Percentiles rank a stretch among this genome's conserved stretches.
Evolutionary conservation across 2,113 vertebrate species (phyloP).

Genomic region (Clarias magur): DNA sequence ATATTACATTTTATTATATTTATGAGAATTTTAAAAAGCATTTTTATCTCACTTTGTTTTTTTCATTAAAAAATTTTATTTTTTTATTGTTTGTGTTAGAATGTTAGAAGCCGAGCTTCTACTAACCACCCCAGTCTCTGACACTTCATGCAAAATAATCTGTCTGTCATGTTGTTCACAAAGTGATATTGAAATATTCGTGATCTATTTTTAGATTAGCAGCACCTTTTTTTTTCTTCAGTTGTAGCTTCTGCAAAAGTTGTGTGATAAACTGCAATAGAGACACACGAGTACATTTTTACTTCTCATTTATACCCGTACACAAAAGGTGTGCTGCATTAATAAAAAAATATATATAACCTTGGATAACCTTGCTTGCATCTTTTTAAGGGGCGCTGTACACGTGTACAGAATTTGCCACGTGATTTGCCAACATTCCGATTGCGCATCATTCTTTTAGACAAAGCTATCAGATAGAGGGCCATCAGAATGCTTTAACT

Average conservation of each 20-base stretch:
- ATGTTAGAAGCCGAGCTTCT: neutral
- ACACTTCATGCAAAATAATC: neutral
- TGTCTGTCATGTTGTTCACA: neutral
- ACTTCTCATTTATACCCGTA: neutral
- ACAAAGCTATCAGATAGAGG: no score
- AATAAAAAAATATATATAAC: no score
- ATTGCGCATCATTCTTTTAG: no score
- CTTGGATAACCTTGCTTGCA: no score
- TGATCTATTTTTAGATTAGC: neutral
- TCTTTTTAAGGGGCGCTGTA: no score
- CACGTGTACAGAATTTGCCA: no score
- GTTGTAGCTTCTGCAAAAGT: neutral
- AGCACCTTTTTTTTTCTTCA: neutral
- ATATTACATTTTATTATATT: neutral
- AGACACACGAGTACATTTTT: neutral
- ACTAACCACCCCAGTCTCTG: neutral
- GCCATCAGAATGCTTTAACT: no score
- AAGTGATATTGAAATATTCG: neutral
- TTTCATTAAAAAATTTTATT: neutral
- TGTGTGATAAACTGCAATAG: neutral
- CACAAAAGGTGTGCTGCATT: no score
- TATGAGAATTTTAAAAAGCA: neutral
- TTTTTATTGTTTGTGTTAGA: neutral
- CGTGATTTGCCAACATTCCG: no score
- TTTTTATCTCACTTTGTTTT: neutral